Evolutionary conservation across 2,797 vertebrate genomes (phyloP).

Genomic region (Salarias fasciatus): DNA sequence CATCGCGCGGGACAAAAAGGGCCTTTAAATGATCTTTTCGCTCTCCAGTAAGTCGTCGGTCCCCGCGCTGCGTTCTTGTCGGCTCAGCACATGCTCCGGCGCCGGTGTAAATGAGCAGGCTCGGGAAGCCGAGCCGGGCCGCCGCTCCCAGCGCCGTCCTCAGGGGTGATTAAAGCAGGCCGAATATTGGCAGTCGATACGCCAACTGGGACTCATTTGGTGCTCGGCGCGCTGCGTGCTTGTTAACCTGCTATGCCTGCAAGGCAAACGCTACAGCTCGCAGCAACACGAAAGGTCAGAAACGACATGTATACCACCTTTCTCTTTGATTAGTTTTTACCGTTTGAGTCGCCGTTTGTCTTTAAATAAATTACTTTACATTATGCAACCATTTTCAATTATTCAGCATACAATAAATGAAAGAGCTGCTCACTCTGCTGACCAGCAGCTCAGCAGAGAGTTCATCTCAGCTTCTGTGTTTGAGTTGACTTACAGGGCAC

Average conservation of each 20-base stretch:
- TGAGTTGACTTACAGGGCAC: not conserved
- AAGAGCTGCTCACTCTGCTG: not conserved
- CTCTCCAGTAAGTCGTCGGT: conserved; percentile 26
- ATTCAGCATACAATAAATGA: conserved; percentile 7
- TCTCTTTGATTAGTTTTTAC: conserved; percentile 10
- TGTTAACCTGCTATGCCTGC: conserved; percentile 2
- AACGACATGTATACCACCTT: not conserved
- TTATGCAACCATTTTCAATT: conserved; percentile 5
- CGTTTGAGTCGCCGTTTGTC: not conserved
- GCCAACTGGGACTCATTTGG: conserved; percentile 53
- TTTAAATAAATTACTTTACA: conserved; percentile 3
- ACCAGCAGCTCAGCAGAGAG: not conserved
- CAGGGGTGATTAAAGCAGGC: conserved; percentile 49
- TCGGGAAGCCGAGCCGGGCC: conserved; percentile 2
- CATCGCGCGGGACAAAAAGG: conserved; percentile 18
- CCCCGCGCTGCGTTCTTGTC: conserved; percentile 30
- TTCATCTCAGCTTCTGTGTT: not conserved
- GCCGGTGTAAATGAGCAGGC: conserved; percentile 29
- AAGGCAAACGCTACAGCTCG: conserved; percentile 5
- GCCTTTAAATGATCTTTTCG: conserved; percentile 21
- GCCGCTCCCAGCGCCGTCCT: conserved; percentile 13
- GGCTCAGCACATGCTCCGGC: conserved; percentile 53
- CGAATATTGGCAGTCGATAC: conserved; percentile 54
- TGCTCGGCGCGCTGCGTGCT: not conserved
- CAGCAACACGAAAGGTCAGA: conserved; percentile 9